phyloP scores from a whole-genome alignment of 1,140 invertebrate species.

The Apis dorsata region DNA sequence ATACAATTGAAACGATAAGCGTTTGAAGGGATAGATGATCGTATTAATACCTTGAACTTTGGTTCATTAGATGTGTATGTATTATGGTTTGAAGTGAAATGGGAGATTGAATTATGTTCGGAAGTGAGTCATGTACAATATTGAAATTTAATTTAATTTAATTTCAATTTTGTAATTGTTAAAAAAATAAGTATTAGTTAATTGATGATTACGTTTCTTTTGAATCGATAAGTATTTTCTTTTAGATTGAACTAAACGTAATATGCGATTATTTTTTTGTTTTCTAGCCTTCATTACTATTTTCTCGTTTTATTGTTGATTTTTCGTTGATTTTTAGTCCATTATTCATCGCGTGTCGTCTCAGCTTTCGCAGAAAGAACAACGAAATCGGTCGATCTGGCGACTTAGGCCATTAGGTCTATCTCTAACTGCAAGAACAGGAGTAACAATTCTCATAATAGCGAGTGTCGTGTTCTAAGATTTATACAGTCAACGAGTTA shows the following conservation, averaged over 20 bases:
- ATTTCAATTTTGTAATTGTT: too few relatives aligned
- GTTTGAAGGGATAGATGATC: neutral
- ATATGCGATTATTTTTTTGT: neutral
- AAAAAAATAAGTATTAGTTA: too few relatives aligned
- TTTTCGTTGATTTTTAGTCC: neutral
- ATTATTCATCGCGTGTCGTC: neutral
- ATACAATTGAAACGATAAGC: too few relatives aligned
- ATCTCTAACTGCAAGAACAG: neutral
- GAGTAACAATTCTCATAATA: slow-evolving; percentile 17
- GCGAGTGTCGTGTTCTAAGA: slow-evolving; percentile 10
- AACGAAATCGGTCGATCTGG: neutral
- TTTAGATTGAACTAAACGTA: neutral
- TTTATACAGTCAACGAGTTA: slow-evolving; percentile 39
- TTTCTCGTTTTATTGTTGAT: neutral
- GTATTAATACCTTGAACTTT: too few relatives aligned
- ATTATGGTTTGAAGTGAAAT: too few relatives aligned
- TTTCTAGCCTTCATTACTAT: neutral
- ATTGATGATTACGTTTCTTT: neutral
- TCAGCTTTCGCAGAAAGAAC: neutral
- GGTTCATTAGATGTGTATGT: too few relatives aligned
- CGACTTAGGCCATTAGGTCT: neutral
- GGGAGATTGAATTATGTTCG: too few relatives aligned
- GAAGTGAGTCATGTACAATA: too few relatives aligned
- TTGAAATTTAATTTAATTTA: too few relatives aligned
- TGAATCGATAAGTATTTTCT: neutral